Conservation (phyloP, 2,797 vertebrate species). For the Xenops minutus region DNA sequence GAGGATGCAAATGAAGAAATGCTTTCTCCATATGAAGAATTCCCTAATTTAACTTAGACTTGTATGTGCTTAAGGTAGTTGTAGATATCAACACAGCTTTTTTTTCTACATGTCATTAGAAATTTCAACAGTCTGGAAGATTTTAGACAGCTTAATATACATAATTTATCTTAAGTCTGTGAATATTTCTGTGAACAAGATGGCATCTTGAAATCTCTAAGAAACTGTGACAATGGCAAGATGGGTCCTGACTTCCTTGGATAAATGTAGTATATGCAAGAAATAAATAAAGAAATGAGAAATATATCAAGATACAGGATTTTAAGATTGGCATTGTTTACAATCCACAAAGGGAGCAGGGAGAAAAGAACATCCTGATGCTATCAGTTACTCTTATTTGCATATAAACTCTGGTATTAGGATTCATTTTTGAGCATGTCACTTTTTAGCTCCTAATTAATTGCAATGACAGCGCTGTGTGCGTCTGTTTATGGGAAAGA, state of each 20-base stretch:
- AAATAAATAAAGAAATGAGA: background rate
- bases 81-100: background rate
- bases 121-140: slow-evolving; percentile 15
- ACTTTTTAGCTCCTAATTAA: slow-evolving; percentile 74
- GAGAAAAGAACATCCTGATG: slow-evolving; percentile 21
- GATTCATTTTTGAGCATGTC: slow-evolving; percentile 55
- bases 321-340: slow-evolving; percentile 23
- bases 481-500: slow-evolving; percentile 29
- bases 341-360: slow-evolving; percentile 21
- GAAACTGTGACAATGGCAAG: background rate
- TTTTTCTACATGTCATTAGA: background rate
- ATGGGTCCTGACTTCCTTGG: background rate
- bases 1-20: slow-evolving; percentile 49
- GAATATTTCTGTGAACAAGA: slow-evolving; percentile 17
- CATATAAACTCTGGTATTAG: slow-evolving; percentile 54
- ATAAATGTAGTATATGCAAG: background rate
- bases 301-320: background rate
- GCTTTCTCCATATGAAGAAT: slow-evolving; percentile 14
- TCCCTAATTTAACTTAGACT: slow-evolving; percentile 10
- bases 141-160: slow-evolving; percentile 11
- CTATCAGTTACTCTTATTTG: slow-evolving; percentile 37
- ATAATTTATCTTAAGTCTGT: background rate
- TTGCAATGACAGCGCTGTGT: slow-evolving; percentile 55
- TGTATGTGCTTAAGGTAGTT: background rate
- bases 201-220: slow-evolving; percentile 26